Base-by-base conservation (phyloP, 2,797 vertebrate genomes). In the Falco peregrinus region DNA sequence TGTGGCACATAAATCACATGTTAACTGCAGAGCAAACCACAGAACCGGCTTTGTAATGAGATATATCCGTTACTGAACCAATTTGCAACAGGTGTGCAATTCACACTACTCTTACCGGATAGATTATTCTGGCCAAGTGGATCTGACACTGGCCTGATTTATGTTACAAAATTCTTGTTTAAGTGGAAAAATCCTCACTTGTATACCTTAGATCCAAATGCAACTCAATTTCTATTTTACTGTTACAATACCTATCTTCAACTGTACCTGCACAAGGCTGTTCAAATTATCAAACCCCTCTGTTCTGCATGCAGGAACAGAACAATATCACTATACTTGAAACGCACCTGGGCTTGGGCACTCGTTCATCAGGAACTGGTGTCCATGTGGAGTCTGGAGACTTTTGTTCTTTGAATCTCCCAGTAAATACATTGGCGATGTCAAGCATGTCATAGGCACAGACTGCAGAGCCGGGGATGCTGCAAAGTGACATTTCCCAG, bases 321-420 rank as follows among this genome's bases (percentile, higher is more conserved):
- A 81, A 89, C 16, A 88, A 3, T 37, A 57, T 56, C 39, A 63
- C 51, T 50, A 5, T 12, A 45, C 18, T 33, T 21, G 11, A 73
- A 64, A 94, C 31, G 3, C 98, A 99, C 99, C 99, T 99, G 95
- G 99, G 99, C 90, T 99, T 99, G 85, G 99, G 99, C 96, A 99
- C 99, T 94, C 98, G 98, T 59, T 99, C 99, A 41, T 99, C 99
- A 56, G 99, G 99, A 97, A 99, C 99, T 59, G 99, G 99, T 11
- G 99, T 99, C 99, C 99, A 99, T 56, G 99, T 99, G 87, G 99
- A 99, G 96, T 99, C 99, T 4, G 99, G 98, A 85, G 99, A 99
- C 98, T 99, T 99, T 97, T 99, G 99, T 89, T 99, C 99, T 97
- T 99, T 99, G 98, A 99, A 99, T 96, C 99, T 98, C 70, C 99